Conservation (phyloP, 2,797 vertebrate genomes). For the Tenualosa ilisha region DNA sequence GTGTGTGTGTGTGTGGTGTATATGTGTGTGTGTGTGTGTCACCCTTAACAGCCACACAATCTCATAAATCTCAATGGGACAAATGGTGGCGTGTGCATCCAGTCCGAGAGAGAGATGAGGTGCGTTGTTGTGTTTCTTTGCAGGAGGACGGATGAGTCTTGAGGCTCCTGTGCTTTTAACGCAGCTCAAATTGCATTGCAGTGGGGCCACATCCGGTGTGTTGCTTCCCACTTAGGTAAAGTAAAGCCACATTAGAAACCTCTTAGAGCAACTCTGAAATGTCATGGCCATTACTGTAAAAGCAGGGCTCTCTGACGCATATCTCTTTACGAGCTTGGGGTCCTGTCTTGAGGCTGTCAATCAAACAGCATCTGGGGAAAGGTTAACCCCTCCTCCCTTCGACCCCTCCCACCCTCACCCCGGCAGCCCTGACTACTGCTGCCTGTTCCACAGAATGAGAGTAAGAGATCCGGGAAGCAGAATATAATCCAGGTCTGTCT, state of each 20-base stretch:
- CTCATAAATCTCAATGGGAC: no score
- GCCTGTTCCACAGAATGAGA: slow-evolving; percentile 34
- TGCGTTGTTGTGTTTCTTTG: background rate
- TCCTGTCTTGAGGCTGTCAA: background rate
- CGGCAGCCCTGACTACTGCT: slow-evolving; percentile 31
- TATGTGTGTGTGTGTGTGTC: background rate
- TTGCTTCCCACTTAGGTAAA: background rate
- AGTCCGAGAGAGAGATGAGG: background rate
- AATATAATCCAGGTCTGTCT: slow-evolving; percentile 56
- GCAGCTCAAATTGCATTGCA: background rate
- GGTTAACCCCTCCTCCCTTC: background rate
- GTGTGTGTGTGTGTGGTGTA: slow-evolving; percentile 12
- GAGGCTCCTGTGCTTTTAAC: background rate
- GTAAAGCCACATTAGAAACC: background rate
- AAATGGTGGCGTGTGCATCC: no score
- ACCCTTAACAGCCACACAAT: no score
- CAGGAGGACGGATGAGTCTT: no score
- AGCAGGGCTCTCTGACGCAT: background rate
- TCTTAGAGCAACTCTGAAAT: background rate
- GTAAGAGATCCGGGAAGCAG: slow-evolving; percentile 23
- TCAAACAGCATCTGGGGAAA: background rate
- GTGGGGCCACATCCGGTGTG: background rate
- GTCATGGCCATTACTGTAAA: background rate
- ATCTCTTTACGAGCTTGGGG: background rate
- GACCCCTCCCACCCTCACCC: no score